These are phyloP conservation scores for Salvelinus namaycush DNA, from an alignment of 2,113 vertebrate genomes.

Conservation along the genomic window DNA sequence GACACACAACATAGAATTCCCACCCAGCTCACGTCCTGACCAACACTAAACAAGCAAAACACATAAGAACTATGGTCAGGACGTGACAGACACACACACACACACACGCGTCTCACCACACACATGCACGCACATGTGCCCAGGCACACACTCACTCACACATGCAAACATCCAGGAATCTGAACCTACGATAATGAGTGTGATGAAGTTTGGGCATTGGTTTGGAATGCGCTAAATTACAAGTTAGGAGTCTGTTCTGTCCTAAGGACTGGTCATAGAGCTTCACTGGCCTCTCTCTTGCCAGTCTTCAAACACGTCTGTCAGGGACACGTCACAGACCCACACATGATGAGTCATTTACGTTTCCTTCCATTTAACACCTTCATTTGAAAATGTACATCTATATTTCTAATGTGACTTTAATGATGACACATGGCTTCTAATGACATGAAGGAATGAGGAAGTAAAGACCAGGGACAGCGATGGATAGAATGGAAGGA, in stretches of 20 bases:
- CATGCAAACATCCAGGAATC: background rate
- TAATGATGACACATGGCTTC: background rate
- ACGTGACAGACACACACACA: constrained; percentile 9
- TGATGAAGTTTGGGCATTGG: background rate
- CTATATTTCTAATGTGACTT: background rate
- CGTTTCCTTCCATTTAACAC: background rate
- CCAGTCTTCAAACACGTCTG: background rate
- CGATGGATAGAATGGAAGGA: constrained; percentile 5
- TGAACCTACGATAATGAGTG: too few species aligned
- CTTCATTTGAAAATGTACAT: background rate
- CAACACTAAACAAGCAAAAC: too few species aligned
- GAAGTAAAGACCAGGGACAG: constrained; percentile 10
- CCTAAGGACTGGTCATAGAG: too few species aligned
- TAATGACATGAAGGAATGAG: background rate
- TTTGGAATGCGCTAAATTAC: background rate
- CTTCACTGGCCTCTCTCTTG: too few species aligned
- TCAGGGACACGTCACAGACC: background rate
- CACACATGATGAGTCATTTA: background rate
- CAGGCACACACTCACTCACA: background rate
- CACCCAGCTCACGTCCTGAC: too few species aligned
- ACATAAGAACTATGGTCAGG: too few species aligned
- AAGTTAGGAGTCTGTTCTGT: background rate
- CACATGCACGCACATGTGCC: too few species aligned
- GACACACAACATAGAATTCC: too few species aligned
- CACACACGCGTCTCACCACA: background rate